A percentile compares a stretch with the other conserved stretches of the same genome.
Conservation (phyloP, 2,888 invertebrate genomes). For the Drepanosiphum platanoidis region DNA sequence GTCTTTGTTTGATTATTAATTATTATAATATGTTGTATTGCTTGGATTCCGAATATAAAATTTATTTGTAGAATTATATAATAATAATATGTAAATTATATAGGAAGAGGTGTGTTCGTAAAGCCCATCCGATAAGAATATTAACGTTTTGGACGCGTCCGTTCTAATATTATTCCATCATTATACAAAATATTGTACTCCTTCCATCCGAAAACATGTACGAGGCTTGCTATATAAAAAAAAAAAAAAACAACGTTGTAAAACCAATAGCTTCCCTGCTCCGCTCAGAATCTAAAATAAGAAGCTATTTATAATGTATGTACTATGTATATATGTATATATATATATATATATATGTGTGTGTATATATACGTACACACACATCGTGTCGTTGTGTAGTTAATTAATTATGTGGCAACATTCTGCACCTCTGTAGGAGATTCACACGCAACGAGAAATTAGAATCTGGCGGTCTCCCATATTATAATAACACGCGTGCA, state of each 20-base stretch:
- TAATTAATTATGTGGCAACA: constrained; percentile 56
- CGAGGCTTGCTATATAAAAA: too few species aligned
- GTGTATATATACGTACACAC: neutral
- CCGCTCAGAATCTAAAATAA: constrained; percentile 30
- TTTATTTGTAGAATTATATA: constrained; percentile 17
- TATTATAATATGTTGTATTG: neutral
- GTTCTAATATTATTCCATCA: constrained; percentile 9
- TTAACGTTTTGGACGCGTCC: constrained; percentile 26
- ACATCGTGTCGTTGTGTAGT: constrained; percentile 28
- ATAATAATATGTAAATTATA: constrained; percentile 20
- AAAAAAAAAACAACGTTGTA: constrained; percentile 20
- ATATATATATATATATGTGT: neutral
- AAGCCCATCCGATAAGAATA: constrained; percentile 9
- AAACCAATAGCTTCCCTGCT: constrained; percentile 8
- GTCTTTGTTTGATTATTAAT: constrained; percentile 20
- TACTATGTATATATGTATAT: neutral
- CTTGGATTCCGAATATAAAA: constrained; percentile 4
- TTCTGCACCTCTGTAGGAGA: constrained; percentile 43
- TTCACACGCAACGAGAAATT: constrained; percentile 52
- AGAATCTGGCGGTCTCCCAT: constrained; percentile 51
- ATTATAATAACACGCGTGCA: neutral
- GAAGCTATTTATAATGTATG: constrained; percentile 28
- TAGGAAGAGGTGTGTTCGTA: constrained; percentile 36
- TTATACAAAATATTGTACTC: constrained; percentile 13
- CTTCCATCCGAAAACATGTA: neutral